Conservation (phyloP, 2,888 invertebrate genomes). For the Heteropelma amictum region DNA sequence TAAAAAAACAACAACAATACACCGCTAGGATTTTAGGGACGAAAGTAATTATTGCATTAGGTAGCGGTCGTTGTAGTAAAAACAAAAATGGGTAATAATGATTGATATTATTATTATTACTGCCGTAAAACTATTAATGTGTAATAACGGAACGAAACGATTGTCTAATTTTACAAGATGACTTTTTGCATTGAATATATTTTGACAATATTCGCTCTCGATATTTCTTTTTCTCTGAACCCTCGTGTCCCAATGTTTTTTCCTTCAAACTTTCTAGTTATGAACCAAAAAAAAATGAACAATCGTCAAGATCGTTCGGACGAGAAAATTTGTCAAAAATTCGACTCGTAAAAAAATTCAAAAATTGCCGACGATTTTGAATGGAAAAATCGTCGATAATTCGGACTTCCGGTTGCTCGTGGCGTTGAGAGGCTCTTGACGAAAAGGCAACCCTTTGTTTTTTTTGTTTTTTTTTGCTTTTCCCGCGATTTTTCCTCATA, state of each 20-base stretch:
- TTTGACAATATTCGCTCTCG: slow-evolving; percentile 69
- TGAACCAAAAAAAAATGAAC: neutral
- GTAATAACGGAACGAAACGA: slow-evolving; percentile 68
- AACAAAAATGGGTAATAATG: slow-evolving; percentile 65
- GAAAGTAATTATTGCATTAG: slow-evolving; percentile 69
- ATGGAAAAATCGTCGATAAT: no score
- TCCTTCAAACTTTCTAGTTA: neutral
- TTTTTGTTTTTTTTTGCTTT: no score
- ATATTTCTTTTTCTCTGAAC: slow-evolving; percentile 41
- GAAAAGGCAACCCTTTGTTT: no score
- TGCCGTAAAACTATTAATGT: slow-evolving; percentile 59
- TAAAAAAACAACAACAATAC: slow-evolving; percentile 41
- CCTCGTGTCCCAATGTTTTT: neutral
- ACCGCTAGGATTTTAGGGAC: slow-evolving; percentile 71
- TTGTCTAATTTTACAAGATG: slow-evolving; percentile 73
- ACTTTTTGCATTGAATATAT: slow-evolving; percentile 74
- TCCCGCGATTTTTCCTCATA: no score
- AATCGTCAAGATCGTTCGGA: no score
- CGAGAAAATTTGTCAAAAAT: neutral
- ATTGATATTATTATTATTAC: slow-evolving; percentile 67
- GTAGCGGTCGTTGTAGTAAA: slow-evolving; percentile 70
- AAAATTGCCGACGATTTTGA: no score
- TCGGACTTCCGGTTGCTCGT: no score
- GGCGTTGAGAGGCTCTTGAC: no score
- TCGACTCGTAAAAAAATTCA: neutral